Base-by-base conservation (phyloP, 2,888 invertebrate species). In the Cynaeus angustus region DNA sequence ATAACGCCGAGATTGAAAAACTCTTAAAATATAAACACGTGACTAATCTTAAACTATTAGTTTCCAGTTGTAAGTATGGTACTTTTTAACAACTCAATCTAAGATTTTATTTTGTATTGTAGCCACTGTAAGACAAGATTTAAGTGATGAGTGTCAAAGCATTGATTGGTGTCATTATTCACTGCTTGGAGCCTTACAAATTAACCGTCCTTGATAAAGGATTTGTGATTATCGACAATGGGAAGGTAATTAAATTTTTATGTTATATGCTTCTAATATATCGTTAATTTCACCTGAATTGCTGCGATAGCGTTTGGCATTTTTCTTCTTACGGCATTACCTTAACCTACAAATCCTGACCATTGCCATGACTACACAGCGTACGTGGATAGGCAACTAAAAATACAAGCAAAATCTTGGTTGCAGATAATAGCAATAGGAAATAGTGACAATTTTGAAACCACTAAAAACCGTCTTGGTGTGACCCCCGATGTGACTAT, bases 211-310 rank as follows among this genome's bases (percentile, higher is more conserved):
- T 89, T 55, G 79, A 85, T 37, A 80, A 85, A 73, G 91, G 91
- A 28, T 90, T 86, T 77, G 75, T 92, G 46, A 86, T 86, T 30
- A 87, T 91, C 4, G 83, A 88, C 75, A 16, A 87, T 80, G 90
- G 90, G 77, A 89, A 88, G 86, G 91, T 91, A 84, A 21, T 13
- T 4, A 21, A 14, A 50, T 50, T 1, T n/a, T n/a, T n/a, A n/a
- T n/a, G n/a, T n/a, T n/a, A n/a, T n/a, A n/a, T n/a, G n/a, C n/a
- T n/a, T n/a, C n/a, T n/a, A n/a, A n/a, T n/a, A n/a, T n/a, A n/a
- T n/a, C n/a, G n/a, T n/a, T n/a, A n/a, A n/a, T n/a, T n/a, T n/a
- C n/a, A n/a, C n/a, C n/a, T n/a, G n/a, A n/a, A n/a, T n/a, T n/a
- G n/a, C n/a, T n/a, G n/a, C n/a, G n/a, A n/a, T n/a, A n/a, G n/a